Base-by-base conservation (phyloP, 2,888 invertebrate genomes). In the Heliconius charithonia region DNA sequence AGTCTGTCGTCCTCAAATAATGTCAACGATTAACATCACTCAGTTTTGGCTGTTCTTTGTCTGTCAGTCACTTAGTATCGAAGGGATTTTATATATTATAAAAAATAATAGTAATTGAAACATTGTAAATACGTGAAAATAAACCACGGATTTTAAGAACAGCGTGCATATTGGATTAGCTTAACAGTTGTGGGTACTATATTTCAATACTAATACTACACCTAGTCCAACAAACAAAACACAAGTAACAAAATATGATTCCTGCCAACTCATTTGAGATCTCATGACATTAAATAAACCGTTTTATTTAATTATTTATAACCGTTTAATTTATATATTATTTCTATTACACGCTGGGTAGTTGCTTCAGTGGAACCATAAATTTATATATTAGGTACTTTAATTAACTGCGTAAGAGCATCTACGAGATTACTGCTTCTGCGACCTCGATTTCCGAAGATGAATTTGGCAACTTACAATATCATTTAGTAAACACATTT, bases 391-490 rank as follows among this genome's bases (percentile, higher is more conserved):
- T 62, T 32, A 45, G 19, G 16, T 45, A 13, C 16, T 73, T 37
- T 27, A 70, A 29, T 71, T 72, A 77, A 71, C 51, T 72, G 41
- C 65, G 51, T 77, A 70, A 65, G 9, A 27, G 45, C 29, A 67
- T 37, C 56, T 72, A 56, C 25, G 72, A 66, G 77, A 73, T 73
- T 59, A 73, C 59, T 73, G 67, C 73, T 29, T 66, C 37, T 27
- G 73, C 22, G 66, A 73, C 73, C 77, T 77, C 73, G 77, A 73
- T 77, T 67, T 77, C 41, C 25, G 71, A 56, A 73, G 73, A 73
- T 67, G 37, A 77, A 73, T 71, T 72, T 77, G 73, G 73, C 27
- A 73, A 59, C 67, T 73, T 77, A 73, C 66, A 37, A 73, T 27
- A 72, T 77, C 66, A 51, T 72, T 67, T 67, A 73, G 73, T 73